Evolutionary conservation across 2,888 invertebrate genomes (phyloP).

Genomic region (Cryptocheilus praepositus): DNA sequence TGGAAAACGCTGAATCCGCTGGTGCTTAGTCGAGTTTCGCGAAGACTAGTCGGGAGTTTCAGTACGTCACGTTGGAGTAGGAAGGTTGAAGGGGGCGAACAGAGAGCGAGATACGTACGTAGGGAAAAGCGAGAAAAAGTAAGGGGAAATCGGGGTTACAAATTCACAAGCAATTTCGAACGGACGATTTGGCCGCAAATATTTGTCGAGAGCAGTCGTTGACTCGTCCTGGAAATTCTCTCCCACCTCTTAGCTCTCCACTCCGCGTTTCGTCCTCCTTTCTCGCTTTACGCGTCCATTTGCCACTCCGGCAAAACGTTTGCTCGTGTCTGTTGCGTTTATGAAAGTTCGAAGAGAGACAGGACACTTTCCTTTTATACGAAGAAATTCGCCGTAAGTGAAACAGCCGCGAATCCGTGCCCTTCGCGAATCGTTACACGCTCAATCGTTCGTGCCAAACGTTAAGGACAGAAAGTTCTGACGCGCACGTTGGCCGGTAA

Average conservation of each 20-base stretch:
- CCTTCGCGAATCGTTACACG: too few relatives aligned
- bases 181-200: constrained; percentile 43
- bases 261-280: not conserved
- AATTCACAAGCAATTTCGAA: constrained; percentile 36
- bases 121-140: not conserved
- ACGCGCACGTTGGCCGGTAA: too few relatives aligned
- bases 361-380: too few relatives aligned
- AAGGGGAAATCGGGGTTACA: constrained; percentile 22
- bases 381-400: too few relatives aligned
- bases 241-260: not conserved
- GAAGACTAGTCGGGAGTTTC: constrained; percentile 31
- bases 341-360: too few relatives aligned
- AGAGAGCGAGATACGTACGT: constrained; percentile 10
- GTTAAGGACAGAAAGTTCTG: too few relatives aligned
- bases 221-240: not conserved
- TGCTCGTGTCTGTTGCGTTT: too few relatives aligned
- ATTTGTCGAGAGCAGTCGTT: constrained; percentile 22
- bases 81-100: not conserved
- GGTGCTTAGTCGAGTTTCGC: constrained; percentile 43
- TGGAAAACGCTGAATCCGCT: constrained; percentile 48
- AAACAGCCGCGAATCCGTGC: too few relatives aligned
- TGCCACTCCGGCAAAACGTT: too few relatives aligned
- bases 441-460: too few relatives aligned
- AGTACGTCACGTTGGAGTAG: not conserved
- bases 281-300: not conserved